Percentiles rank a stretch among this genome's conserved stretches.
Conservation (phyloP, 2,888 invertebrate species). For the Apodemia zela region DNA sequence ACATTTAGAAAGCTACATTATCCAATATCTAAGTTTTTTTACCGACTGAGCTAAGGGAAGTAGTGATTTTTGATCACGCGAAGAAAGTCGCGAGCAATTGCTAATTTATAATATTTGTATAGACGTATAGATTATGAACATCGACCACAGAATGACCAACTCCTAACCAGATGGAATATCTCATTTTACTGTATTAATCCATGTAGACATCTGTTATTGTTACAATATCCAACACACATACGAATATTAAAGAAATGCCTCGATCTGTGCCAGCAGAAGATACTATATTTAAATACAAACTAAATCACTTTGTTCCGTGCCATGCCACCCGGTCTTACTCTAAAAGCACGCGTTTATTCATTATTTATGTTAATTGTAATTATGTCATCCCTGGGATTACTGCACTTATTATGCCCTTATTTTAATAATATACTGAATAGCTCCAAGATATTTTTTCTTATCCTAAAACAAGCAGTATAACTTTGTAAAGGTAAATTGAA, state of each 20-base stretch:
- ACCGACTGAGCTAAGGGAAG: too few species aligned
- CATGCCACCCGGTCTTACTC: too few species aligned
- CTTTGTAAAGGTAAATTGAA: neutral
- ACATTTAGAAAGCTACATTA: too few species aligned
- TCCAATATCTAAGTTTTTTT: too few species aligned
- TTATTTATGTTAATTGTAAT: neutral
- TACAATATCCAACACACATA: neutral
- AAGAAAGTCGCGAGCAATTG: too few species aligned
- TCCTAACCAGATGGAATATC: neutral
- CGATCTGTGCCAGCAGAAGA: neutral
- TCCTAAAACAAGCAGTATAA: neutral
- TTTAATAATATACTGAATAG: neutral
- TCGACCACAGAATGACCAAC: neutral
- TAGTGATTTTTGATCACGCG: too few species aligned
- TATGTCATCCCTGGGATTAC: neutral
- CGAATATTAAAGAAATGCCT: neutral
- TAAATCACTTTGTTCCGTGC: neutral
- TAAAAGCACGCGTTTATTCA: neutral
- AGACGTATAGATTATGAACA: too few species aligned
- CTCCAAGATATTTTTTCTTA: neutral
- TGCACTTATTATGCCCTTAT: neutral
- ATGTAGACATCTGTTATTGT: neutral
- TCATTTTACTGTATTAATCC: neutral
- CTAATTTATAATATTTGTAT: too few species aligned
- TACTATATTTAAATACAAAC: neutral